These are phyloP conservation scores for Gambusia holbrooki DNA, from an alignment of 2,113 vertebrate genomes.

Conservation along the genomic window DNA sequence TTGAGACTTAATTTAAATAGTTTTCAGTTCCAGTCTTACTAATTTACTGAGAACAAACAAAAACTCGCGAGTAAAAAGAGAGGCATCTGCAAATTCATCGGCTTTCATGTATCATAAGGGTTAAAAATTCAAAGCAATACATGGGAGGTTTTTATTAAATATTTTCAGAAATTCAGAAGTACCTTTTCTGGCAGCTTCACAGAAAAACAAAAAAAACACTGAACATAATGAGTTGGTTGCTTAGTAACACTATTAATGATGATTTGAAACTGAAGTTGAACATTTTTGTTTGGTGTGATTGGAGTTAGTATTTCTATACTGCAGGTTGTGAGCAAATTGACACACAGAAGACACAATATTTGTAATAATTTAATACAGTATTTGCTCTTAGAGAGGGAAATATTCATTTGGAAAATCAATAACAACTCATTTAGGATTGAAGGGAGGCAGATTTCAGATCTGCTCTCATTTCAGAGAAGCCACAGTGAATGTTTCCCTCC, in stretches of 20 bases:
- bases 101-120: background rate
- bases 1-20: background rate
- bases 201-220: conserved; percentile 12
- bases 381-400: background rate
- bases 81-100: background rate
- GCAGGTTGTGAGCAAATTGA: background rate
- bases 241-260: conserved; percentile 3
- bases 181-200: background rate
- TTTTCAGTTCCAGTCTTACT: background rate
- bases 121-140: background rate
- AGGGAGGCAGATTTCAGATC: background rate
- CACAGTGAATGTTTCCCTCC: too few relatives aligned
- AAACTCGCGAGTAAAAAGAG: background rate
- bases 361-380: background rate
- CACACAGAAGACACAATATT: too few relatives aligned
- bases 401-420: too few relatives aligned
- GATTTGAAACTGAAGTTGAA: conserved; percentile 8
- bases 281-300: background rate
- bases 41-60: background rate
- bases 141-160: too few relatives aligned
- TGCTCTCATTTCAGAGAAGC: background rate
- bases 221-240: conserved; percentile 11
- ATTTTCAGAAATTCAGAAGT: background rate
- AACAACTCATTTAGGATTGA: background rate
- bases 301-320: background rate